Evolutionary conservation across 2,888 invertebrate genomes (phyloP).

Genomic region (Melipona bicolor): DNA sequence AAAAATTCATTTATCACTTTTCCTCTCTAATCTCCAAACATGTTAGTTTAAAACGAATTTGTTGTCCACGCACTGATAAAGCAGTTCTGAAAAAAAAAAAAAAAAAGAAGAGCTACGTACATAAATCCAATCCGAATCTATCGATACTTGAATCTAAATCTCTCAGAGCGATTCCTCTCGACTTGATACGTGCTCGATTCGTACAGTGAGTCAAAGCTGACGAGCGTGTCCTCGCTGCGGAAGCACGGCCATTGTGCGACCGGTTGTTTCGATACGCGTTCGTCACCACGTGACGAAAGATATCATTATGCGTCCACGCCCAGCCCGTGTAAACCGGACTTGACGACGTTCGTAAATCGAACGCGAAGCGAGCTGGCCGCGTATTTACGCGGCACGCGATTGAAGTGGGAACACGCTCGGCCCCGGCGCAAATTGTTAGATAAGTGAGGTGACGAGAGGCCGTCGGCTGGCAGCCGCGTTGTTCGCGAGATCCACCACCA

Average conservation of each 20-base stretch:
- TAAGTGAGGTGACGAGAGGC: conserved; percentile 47
- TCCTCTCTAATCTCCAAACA: too few species aligned
- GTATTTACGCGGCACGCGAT: conserved; percentile 40
- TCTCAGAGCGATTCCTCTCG: not conserved
- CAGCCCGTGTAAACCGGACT: conserved; percentile 59
- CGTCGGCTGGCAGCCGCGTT: not conserved
- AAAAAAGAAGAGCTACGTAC: too few species aligned
- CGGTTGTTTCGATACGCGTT: conserved; percentile 11
- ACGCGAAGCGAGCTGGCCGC: conserved; percentile 11
- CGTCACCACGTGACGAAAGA: conserved; percentile 32
- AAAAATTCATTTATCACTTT: too few species aligned
- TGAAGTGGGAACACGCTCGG: conserved; percentile 35
- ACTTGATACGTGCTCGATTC: not conserved
- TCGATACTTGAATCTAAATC: too few species aligned
- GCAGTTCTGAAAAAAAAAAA: too few species aligned
- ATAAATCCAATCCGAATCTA: too few species aligned
- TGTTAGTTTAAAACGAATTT: too few species aligned
- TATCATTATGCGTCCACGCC: conserved; percentile 48
- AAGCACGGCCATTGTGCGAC: not conserved
- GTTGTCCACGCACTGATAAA: too few species aligned
- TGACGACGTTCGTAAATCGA: conserved; percentile 62
- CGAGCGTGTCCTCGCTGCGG: not conserved
- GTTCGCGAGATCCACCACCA: conserved; percentile 34
- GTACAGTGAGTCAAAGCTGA: not conserved
- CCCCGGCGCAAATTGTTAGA: conserved; percentile 46